Percentiles rank a stretch among this genome's conserved stretches.
phyloP scores from a whole-genome alignment of 2,113 vertebrate genomes.

The Pogona vitticeps region DNA sequence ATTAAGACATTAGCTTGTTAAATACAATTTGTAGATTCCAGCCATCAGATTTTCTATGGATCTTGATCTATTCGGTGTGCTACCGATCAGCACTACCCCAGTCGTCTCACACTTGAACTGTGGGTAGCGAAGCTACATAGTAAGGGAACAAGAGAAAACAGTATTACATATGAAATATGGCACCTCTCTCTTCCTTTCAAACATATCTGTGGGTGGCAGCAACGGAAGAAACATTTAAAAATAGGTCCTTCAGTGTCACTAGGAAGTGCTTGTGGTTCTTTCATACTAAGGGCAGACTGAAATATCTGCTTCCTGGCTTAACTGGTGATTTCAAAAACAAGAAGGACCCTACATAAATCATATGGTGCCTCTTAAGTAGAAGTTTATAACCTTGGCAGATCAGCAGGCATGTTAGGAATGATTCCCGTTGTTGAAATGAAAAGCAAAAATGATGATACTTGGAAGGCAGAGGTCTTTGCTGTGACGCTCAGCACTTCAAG shows the following conservation, averaged over 20 bases:
- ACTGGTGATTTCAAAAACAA: not conserved
- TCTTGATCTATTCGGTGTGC: constrained; percentile 51
- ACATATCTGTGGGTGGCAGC: not conserved
- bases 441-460: constrained; percentile 10
- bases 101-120: constrained; percentile 69
- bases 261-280: not conserved
- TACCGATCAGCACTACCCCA: constrained; percentile 44
- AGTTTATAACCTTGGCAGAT: not conserved
- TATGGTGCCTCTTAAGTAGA: constrained; percentile 21
- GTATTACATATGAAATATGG: constrained; percentile 63
- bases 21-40: constrained; percentile 73
- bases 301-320: accelerated
- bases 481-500: not conserved
- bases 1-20: constrained; percentile 71
- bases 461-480: constrained; percentile 21
- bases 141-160: constrained; percentile 73
- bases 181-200: constrained; percentile 35
- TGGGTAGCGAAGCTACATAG: constrained; percentile 65
- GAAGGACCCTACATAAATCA: accelerated
- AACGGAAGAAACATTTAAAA: constrained; percentile 19
- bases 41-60: constrained; percentile 64
- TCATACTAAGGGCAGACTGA: not conserved
- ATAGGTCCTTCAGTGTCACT: constrained; percentile 35
- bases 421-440: not conserved
- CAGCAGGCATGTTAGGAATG: not conserved